A percentile compares a stretch with the other conserved stretches of the same genome.
Evolutionary conservation across 2,888 invertebrate genomes (phyloP).

Genomic region (Microplitis manilae): DNA sequence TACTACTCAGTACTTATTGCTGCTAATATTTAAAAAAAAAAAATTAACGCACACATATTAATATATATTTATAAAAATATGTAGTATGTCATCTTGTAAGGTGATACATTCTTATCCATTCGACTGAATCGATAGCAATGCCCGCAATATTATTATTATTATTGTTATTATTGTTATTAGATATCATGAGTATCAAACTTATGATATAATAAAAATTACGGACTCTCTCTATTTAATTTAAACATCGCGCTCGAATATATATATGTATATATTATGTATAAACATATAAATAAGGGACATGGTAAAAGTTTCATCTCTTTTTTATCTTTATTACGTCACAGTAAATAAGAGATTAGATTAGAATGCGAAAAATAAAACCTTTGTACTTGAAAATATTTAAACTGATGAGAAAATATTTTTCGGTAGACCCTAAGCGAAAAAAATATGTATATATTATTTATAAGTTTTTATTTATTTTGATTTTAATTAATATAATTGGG

Average conservation of each 20-base stretch:
- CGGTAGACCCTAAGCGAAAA: no score
- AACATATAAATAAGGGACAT: not conserved
- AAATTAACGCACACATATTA: not conserved
- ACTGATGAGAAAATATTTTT: not conserved
- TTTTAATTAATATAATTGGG: no score
- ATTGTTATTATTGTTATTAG: not conserved
- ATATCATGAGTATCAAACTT: not conserved
- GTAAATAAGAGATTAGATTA: slow-evolving; percentile 31
- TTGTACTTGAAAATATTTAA: not conserved
- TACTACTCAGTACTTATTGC: not conserved
- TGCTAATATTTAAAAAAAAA: not conserved
- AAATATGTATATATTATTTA: no score
- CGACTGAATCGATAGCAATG: slow-evolving; percentile 32
- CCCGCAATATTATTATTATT: not conserved
- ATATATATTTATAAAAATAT: slow-evolving; percentile 6
- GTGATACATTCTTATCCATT: slow-evolving; percentile 42
- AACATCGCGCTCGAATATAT: not conserved
- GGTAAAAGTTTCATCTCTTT: not conserved
- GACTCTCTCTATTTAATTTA: slow-evolving; percentile 3
- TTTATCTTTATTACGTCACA: slow-evolving; percentile 10
- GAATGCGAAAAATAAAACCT: slow-evolving; percentile 29
- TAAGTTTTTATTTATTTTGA: no score
- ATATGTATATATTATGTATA: not conserved
- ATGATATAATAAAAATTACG: not conserved
- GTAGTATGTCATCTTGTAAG: slow-evolving; percentile 35